Conservation (phyloP, 2,888 invertebrate species). For the Rotaria sp. region DNA sequence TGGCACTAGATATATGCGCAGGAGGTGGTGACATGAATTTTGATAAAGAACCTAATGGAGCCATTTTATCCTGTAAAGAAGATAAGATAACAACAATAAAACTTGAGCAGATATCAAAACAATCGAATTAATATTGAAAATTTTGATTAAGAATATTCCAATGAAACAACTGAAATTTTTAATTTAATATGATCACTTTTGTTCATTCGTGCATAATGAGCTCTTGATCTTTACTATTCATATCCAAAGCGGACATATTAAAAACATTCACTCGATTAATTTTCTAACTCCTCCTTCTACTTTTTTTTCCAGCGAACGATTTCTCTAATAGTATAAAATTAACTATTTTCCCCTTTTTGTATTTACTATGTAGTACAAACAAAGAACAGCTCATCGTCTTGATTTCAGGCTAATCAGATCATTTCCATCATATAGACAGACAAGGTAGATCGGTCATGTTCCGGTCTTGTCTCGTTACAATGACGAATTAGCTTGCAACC, state of each 20-base stretch:
- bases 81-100: background rate
- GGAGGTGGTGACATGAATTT: conserved; percentile 27
- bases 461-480: conserved; percentile 10
- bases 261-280: conserved; percentile 3
- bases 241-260: background rate
- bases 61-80: background rate
- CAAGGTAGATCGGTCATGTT: conserved; percentile 4
- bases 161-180: background rate
- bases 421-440: background rate
- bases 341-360: too few species aligned
- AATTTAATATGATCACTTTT: background rate
- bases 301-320: background rate
- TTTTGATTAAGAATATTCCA: background rate
- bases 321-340: background rate
- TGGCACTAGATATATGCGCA: background rate
- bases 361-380: too few species aligned
- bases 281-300: background rate
- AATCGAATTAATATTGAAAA: too few species aligned
- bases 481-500: background rate
- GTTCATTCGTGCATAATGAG: background rate
- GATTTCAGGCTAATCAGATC: background rate
- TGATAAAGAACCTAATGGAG: background rate
- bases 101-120: too few species aligned
- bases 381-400: background rate
- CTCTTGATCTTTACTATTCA: background rate